These are phyloP conservation scores for Thamnophis elegans DNA, from an alignment of 2,797 vertebrate species.

Conservation along the genomic window DNA sequence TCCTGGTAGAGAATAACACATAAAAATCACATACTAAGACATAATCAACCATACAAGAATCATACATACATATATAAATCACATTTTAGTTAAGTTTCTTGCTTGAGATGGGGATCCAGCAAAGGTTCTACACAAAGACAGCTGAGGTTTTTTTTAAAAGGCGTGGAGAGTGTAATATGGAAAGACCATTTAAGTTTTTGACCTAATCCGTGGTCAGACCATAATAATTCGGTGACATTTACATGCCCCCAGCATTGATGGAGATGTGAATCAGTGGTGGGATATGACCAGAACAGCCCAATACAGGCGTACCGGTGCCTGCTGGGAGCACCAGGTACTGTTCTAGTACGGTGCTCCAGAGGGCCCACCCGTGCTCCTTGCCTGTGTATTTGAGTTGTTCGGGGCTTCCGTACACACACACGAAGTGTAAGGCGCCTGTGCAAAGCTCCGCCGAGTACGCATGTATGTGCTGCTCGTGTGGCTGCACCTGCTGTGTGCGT, in stretches of 20 bases:
- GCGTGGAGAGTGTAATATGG: neutral
- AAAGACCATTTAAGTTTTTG: neutral
- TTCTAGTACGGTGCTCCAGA: no score
- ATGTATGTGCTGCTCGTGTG: no score
- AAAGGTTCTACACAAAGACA: neutral
- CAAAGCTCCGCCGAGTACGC: no score
- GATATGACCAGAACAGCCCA: no score
- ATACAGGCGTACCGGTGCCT: no score
- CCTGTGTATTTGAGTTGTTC: no score
- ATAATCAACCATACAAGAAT: neutral
- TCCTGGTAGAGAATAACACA: neutral
- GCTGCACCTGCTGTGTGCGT: no score
- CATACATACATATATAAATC: no score
- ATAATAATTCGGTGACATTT: neutral
- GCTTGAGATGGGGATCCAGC: neutral
- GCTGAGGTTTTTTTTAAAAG: neutral
- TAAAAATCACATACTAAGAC: neutral
- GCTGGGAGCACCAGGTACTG: no score
- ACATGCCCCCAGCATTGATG: neutral
- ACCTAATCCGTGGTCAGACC: neutral
- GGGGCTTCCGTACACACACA: no score
- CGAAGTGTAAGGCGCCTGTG: no score
- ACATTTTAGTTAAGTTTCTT: neutral
- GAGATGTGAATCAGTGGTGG: neutral
- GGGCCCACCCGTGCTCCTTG: no score